These are phyloP conservation scores for Dastarcus helophoroides DNA, from an alignment of 2,888 invertebrate genomes.

Conservation along the genomic window DNA sequence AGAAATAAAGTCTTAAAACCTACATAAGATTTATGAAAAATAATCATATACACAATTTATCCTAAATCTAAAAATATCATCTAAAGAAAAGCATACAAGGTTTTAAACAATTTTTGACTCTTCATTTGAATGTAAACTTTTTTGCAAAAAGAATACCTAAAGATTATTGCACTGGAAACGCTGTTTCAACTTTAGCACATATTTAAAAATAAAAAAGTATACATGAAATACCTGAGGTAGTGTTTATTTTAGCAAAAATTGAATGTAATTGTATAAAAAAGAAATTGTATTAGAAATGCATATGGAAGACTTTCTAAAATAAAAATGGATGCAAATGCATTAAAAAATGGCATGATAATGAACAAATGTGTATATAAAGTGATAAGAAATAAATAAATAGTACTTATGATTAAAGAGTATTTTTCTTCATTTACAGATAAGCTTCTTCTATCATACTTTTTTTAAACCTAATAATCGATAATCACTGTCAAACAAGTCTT, in stretches of 20 bases:
- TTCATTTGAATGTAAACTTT: conserved; percentile 12
- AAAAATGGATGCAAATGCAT: too few species aligned
- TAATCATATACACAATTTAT: conserved; percentile 29
- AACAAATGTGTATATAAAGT: too few species aligned
- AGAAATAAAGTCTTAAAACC: conserved; percentile 22
- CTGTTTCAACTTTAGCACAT: conserved; percentile 13
- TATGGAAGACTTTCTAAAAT: too few species aligned
- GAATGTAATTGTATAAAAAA: conserved; percentile 9
- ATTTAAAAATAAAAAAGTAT: conserved; percentile 23
- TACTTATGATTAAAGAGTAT: too few species aligned
- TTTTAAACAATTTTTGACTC: conserved; percentile 11
- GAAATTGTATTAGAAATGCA: too few species aligned
- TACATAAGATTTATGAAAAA: conserved; percentile 29
- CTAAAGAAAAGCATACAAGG: conserved; percentile 19
- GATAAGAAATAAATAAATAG: too few species aligned
- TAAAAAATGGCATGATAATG: too few species aligned
- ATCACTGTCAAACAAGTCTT: conserved; percentile 26
- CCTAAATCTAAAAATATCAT: conserved; percentile 21
- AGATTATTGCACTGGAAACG: conserved; percentile 26
- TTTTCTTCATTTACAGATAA: too few species aligned
- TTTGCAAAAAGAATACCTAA: conserved; percentile 12
- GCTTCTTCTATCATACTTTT: too few species aligned
- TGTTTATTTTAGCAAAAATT: conserved; percentile 18
- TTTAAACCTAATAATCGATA: conserved; percentile 18
- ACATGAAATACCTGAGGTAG: conserved; percentile 28